Percentiles rank a stretch among this genome's conserved stretches.
phyloP scores from a whole-genome alignment of 2,888 invertebrate genomes.

The Diploptera punctata region DNA sequence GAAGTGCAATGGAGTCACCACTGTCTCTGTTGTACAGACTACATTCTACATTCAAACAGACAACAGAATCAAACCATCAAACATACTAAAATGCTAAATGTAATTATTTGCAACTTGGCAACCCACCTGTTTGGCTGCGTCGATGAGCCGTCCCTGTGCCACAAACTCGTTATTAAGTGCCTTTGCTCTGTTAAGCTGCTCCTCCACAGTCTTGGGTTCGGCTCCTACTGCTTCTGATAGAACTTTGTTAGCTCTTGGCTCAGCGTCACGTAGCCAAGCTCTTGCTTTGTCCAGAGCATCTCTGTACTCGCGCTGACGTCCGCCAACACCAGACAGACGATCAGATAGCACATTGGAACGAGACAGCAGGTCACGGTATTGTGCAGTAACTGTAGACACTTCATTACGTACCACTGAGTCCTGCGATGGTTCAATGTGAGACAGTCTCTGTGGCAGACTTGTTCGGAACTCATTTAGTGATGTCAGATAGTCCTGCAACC shows the following conservation, averaged over 20 bases:
- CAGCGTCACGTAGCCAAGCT: constrained; percentile 79
- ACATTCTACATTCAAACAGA: too few species aligned
- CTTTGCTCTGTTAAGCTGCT: constrained; percentile 85
- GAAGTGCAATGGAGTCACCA: too few species aligned
- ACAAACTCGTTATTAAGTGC: constrained; percentile 85
- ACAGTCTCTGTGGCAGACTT: constrained; percentile 79
- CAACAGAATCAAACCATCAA: too few species aligned
- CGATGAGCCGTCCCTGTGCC: constrained; percentile 84
- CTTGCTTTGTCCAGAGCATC: constrained; percentile 84
- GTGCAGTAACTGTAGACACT: constrained; percentile 76
- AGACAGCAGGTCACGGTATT: constrained; percentile 81
- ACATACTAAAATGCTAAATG: too few species aligned
- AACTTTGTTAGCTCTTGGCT: constrained; percentile 76
- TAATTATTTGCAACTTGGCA: too few species aligned
- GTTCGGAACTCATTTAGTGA: constrained; percentile 89
- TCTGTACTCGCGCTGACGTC: constrained; percentile 76
- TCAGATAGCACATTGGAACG: constrained; percentile 86
- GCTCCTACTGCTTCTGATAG: constrained; percentile 85
- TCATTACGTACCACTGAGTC: constrained; percentile 79
- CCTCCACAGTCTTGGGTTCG: constrained; percentile 85
- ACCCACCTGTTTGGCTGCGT: constrained; percentile 76
- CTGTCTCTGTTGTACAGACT: too few species aligned
- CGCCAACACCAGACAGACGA: constrained; percentile 78
- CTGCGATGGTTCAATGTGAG: constrained; percentile 78
- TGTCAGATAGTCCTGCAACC: constrained; percentile 75